Conservation (phyloP, 1,140 invertebrate genomes). For the Drosophila repleta region DNA sequence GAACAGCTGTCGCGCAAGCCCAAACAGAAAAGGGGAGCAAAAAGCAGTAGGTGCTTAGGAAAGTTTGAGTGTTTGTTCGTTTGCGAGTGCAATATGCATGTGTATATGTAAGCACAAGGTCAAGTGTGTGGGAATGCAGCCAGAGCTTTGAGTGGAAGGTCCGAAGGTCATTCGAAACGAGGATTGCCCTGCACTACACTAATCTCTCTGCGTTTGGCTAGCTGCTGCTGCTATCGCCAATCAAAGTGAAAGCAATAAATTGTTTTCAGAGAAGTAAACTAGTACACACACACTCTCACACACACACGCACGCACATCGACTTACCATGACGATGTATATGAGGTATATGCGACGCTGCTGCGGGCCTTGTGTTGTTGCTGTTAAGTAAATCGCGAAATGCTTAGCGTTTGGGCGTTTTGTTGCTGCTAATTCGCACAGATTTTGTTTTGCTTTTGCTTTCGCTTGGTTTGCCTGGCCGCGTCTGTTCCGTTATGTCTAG, state of each 20-base stretch:
- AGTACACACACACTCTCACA: slow-evolving; percentile 24
- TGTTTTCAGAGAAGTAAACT: slow-evolving; percentile 56
- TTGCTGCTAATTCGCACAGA: slow-evolving; percentile 20
- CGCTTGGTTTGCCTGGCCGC: slow-evolving; percentile 21
- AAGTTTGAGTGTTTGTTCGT: slow-evolving; percentile 3
- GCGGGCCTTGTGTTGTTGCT: slow-evolving; percentile 33
- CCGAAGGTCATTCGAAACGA: slow-evolving; percentile 12
- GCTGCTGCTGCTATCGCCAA: slow-evolving; percentile 1
- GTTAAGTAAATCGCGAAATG: slow-evolving; percentile 60
- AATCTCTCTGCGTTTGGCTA: slow-evolving; percentile 8
- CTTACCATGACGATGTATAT: slow-evolving; percentile 77
- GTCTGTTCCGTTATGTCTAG: slow-evolving; percentile 32
- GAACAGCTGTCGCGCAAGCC: slow-evolving; percentile 31
- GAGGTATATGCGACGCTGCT: slow-evolving; percentile 58
- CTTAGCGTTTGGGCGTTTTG: slow-evolving; percentile 26
- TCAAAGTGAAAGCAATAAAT: slow-evolving; percentile 46
- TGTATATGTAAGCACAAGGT: slow-evolving; percentile 20
- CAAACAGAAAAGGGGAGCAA: background rate
- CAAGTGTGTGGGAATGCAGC: slow-evolving; percentile 11
- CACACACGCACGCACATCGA: slow-evolving; percentile 32
- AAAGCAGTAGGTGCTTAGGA: background rate
- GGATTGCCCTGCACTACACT: slow-evolving; percentile 7
- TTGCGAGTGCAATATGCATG: slow-evolving; percentile 1
- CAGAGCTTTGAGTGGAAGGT: background rate
- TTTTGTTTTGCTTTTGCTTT: slow-evolving; percentile 21